Evolutionary conservation across 2,888 invertebrate genomes (phyloP), one percentile per base, ranked within the genome.

Genomic region (Rhamphomyia laevipes): DNA sequence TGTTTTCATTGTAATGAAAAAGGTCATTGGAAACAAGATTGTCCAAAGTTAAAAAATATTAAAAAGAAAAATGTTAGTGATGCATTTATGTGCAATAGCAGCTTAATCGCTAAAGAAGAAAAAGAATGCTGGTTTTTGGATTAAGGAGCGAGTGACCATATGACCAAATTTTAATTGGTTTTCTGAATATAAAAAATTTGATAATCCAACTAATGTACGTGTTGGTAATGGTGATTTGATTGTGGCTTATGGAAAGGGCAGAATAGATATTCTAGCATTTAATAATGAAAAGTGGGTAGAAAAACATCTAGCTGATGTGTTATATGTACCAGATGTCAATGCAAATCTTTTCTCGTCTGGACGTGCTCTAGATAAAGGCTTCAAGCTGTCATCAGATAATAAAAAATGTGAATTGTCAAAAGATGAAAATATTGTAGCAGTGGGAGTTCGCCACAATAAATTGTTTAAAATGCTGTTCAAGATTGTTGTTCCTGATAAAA

Each of bases 41-140:
- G 49, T 52, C 48, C 48, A 16, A 13, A 13, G 16, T 42, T 45
- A 42, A 30, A 30, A 6, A 30, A 30, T 30, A 11, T 11, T 6
- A 6, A 30, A 30, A 6, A 9, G 6, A 9, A 6, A 30, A 30
- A 13, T 13, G 38, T 37, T 43, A 11, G 45, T 43, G 49, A 50
- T 31, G 44, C 44, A 9, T 50, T 50, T 38, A 13, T 50, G 11
- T 30, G 30, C 30, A 30, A 30, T 30, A 30, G 30, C 11, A 9
- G 6, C 6, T 11, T 30, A 30, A 6, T 9, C 6, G 7, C 30
- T 30, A 11, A 30, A 30, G 30, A 30, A 6, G 30, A 47, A 9
- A 40, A 48, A 4, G n/a, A n/a, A n/a, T n/a, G n/a, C n/a, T 55
- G 56, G 57, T 53, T 37, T 51, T 23, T 54, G 15, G 56, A 56